Conservation (phyloP, 2,113 vertebrate species). For the Alligator sinensis region DNA sequence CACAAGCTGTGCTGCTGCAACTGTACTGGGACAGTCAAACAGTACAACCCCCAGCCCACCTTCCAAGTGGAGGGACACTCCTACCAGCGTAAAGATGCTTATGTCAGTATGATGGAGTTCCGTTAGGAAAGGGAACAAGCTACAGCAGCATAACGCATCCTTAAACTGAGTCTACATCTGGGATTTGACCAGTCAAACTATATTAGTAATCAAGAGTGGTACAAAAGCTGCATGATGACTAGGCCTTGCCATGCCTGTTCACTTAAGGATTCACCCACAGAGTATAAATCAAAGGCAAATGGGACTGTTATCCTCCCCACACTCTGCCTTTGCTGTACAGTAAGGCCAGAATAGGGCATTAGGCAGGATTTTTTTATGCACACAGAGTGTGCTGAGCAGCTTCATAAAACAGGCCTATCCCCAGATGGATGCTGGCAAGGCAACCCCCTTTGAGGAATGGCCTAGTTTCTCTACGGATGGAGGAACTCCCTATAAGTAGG, state of each 20-base stretch:
- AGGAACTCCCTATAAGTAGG: too few species aligned
- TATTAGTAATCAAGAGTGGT: neutral
- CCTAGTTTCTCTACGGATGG: too few species aligned
- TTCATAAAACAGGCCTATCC: neutral
- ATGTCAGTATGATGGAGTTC: neutral
- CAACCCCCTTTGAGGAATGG: neutral
- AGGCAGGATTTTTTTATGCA: neutral
- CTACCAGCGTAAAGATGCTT: neutral
- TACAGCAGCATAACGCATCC: rapidly evolving
- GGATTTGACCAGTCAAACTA: neutral
- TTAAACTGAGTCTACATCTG: neutral
- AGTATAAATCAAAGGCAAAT: neutral
- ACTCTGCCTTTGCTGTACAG: neutral
- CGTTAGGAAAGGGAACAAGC: neutral
- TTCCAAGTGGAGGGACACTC: neutral
- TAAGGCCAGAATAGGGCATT: neutral
- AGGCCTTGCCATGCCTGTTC: neutral
- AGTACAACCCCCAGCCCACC: neutral
- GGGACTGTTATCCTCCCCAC: neutral
- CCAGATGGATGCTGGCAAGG: neutral
- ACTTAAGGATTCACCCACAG: neutral
- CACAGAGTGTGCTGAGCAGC: neutral
- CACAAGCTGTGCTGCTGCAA: neutral
- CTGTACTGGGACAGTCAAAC: neutral
- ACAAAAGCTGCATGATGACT: neutral